phyloP scores from a whole-genome alignment of 1,140 invertebrate species.

The Panulirus ornatus region DNA sequence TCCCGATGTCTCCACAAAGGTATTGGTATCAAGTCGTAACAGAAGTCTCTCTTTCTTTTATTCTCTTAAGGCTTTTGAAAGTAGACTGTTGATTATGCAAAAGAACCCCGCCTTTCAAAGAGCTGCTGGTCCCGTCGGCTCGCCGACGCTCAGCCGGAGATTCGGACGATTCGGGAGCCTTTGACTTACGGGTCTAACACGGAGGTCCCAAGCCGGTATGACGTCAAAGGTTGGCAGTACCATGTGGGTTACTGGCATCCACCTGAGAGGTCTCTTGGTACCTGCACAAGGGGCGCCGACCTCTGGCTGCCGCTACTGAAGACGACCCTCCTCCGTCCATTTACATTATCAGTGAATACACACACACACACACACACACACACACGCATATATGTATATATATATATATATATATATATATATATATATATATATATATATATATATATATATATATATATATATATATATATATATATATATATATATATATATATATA shows the following conservation, averaged over 20 bases:
- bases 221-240: slow-evolving; percentile 45
- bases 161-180: slow-evolving; percentile 17
- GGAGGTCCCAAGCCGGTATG: not conserved
- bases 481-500: too few species aligned
- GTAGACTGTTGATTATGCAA: not conserved
- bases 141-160: not conserved
- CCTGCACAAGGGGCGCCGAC: slow-evolving; percentile 7
- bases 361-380: not conserved
- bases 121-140: not conserved
- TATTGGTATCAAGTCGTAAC: too few species aligned
- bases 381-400: slow-evolving; percentile 13
- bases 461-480: too few species aligned
- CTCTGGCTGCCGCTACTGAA: not conserved
- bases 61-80: not conserved
- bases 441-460: slow-evolving; percentile 28
- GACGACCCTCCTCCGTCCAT: not conserved
- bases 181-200: slow-evolving; percentile 44
- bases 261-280: not conserved
- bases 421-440: slow-evolving; percentile 27
- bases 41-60: too few species aligned
- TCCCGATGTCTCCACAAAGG: too few species aligned
- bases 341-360: not conserved
- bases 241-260: slow-evolving; percentile 43
- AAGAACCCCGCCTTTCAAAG: not conserved
- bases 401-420: slow-evolving; percentile 24